These are phyloP conservation scores for Anarsia innoxiella DNA, from an alignment of 2,888 invertebrate species.

Conservation along the genomic window DNA sequence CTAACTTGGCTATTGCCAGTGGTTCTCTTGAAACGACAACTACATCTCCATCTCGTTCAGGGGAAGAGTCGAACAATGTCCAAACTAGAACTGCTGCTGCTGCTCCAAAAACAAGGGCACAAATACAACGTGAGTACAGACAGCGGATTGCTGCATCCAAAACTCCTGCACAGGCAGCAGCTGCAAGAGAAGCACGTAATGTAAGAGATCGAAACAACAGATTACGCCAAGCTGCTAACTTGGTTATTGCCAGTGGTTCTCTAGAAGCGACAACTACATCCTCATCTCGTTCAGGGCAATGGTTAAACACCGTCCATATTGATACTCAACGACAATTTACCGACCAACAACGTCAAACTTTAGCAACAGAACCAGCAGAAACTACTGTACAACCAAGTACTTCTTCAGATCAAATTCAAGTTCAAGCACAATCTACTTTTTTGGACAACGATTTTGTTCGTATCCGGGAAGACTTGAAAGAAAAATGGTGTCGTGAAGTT, in stretches of 20 bases:
- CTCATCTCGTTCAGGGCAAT: conserved; percentile 21
- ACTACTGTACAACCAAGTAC: no score
- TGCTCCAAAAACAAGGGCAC: conserved; percentile 3
- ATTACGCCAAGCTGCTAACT: conserved; percentile 25
- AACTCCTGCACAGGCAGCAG: conserved; percentile 24
- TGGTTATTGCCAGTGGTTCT: conserved; percentile 18
- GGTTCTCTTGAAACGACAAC: conserved; percentile 20
- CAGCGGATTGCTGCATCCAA: conserved; percentile 24
- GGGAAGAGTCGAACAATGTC: conserved; percentile 17
- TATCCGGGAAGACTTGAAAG: no score
- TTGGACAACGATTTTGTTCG: no score
- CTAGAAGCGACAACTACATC: conserved; percentile 19
- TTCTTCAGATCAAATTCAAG: no score
- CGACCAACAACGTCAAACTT: no score
- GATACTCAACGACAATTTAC: no score
- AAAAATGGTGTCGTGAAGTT: no score
- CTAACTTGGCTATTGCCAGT: conserved; percentile 25
- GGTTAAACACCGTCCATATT: no score
- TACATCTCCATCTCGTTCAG: conserved; percentile 23
- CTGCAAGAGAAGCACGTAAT: conserved; percentile 21
- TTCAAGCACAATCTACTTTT: no score
- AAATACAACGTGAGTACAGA: no score
- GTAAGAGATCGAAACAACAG: no score
- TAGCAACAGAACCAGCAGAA: no score
- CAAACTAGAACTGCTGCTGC: conserved; percentile 17